A percentile compares a stretch with the other conserved stretches of the same genome.
Evolutionary conservation across 2,888 invertebrate genomes (phyloP).

Genomic region (Malachius bipustulatus): DNA sequence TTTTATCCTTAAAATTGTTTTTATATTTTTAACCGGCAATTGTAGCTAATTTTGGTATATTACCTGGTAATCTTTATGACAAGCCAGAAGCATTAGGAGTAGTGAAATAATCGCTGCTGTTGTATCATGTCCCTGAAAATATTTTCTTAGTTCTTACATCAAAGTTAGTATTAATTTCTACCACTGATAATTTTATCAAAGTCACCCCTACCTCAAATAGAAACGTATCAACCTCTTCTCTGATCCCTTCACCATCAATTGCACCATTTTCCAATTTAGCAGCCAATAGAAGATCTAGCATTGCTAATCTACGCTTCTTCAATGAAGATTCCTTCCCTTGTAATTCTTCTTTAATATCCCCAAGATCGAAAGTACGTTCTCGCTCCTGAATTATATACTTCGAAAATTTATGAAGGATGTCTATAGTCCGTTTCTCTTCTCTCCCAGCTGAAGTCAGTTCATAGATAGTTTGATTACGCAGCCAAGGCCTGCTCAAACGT

Average conservation of each 20-base stretch:
- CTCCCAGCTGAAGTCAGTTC: constrained; percentile 11
- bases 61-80: constrained; percentile 22
- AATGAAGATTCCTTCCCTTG: background rate
- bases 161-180: background rate
- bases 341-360: constrained; percentile 7
- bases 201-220: constrained; percentile 22
- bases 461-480: constrained; percentile 7
- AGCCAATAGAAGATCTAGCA: constrained; percentile 25
- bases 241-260: constrained; percentile 21
- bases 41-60: too few relatives aligned
- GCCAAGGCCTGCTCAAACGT: constrained; percentile 10
- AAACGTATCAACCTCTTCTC: constrained; percentile 15
- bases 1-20: constrained; percentile 16
- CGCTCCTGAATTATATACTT: constrained; percentile 12
- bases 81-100: constrained; percentile 21
- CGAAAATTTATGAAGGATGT: constrained; percentile 16
- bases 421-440: constrained; percentile 17
- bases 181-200: background rate
- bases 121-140: constrained; percentile 24
- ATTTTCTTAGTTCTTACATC: background rate
- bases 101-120: constrained; percentile 22
- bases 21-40: too few relatives aligned
- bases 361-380: constrained; percentile 4
- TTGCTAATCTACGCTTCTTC: constrained; percentile 16
- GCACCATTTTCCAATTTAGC: constrained; percentile 18